These are phyloP conservation scores for Salvelinus namaycush DNA, from an alignment of 2,113 vertebrate species.

Conservation along the genomic window DNA sequence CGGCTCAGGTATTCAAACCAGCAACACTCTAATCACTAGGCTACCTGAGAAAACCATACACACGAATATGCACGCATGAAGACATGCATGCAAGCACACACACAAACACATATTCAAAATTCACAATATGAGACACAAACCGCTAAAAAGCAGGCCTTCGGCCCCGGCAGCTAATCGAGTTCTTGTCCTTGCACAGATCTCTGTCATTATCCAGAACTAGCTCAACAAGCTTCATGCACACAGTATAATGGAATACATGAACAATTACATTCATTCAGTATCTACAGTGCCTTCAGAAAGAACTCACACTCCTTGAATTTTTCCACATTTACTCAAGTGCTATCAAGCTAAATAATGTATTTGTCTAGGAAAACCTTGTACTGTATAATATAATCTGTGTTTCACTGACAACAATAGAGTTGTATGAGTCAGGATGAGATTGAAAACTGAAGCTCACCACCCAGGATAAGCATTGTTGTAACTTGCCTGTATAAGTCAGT, in stretches of 20 bases:
- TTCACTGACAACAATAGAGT: too few species aligned
- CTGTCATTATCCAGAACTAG: background rate
- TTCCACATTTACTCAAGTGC: too few species aligned
- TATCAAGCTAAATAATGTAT: too few species aligned
- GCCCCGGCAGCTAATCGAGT: background rate
- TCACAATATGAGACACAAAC: background rate
- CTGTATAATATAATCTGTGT: too few species aligned
- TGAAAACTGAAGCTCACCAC: background rate
- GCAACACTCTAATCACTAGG: background rate
- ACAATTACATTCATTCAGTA: too few species aligned
- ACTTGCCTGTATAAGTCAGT: background rate
- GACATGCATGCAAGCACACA: background rate
- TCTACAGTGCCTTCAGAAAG: too few species aligned
- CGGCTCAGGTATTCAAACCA: background rate
- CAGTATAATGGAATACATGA: background rate
- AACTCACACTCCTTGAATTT: too few species aligned
- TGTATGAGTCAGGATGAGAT: too few species aligned
- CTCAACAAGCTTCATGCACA: background rate
- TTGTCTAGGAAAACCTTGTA: too few species aligned
- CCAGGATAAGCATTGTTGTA: background rate
- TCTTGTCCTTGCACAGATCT: background rate
- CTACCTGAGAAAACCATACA: background rate
- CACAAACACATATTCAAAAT: background rate
- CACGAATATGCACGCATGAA: background rate
- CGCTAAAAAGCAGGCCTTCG: background rate